A percentile compares a stretch with the other conserved stretches of the same genome.
phyloP scores from a whole-genome alignment of 2,797 vertebrate species.

The Jordanella pulchra region DNA sequence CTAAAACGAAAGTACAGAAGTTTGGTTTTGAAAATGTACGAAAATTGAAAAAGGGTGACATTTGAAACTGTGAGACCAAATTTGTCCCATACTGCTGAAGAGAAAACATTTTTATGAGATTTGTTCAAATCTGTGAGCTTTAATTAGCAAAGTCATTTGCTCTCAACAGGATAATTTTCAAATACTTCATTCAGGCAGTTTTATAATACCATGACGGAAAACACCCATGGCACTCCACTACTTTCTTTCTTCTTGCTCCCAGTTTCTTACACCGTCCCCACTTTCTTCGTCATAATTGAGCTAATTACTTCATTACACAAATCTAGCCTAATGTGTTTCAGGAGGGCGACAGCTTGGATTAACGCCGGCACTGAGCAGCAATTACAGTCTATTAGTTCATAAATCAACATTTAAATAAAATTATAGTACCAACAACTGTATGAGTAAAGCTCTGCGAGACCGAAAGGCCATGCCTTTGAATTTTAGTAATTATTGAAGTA shows the following conservation, averaged over 20 bases:
- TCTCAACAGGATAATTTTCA: constrained; percentile 24
- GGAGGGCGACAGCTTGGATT: constrained; percentile 78
- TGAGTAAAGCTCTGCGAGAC: constrained; percentile 37
- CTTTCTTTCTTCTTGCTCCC: constrained; percentile 39
- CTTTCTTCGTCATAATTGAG: constrained; percentile 74
- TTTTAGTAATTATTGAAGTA: constrained; percentile 16
- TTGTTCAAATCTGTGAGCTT: constrained; percentile 24
- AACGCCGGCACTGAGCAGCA: constrained; percentile 77
- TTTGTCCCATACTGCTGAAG: constrained; percentile 5
- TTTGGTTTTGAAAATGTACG: constrained; percentile 29
- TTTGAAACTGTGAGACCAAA: constrained; percentile 13
- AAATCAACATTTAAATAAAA: constrained; percentile 82
- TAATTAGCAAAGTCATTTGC: constrained; percentile 36
- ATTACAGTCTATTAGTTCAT: constrained; percentile 82
- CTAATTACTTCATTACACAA: constrained; percentile 83
- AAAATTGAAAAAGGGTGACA: constrained; percentile 26
- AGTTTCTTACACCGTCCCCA: constrained; percentile 46
- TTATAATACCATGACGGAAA: constrained; percentile 35
- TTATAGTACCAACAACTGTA: constrained; percentile 52
- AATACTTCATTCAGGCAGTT: constrained; percentile 28
- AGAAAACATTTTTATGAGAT: constrained; percentile 37
- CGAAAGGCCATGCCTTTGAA: constrained; percentile 41
- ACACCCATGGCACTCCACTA: constrained; percentile 20
- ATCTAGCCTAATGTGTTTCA: constrained; percentile 79
- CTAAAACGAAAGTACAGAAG: constrained; percentile 49